Evolutionary conservation across 1,140 invertebrate species (phyloP), one percentile per base, ranked within the genome.

Genomic region (Mylabris phalerata): DNA sequence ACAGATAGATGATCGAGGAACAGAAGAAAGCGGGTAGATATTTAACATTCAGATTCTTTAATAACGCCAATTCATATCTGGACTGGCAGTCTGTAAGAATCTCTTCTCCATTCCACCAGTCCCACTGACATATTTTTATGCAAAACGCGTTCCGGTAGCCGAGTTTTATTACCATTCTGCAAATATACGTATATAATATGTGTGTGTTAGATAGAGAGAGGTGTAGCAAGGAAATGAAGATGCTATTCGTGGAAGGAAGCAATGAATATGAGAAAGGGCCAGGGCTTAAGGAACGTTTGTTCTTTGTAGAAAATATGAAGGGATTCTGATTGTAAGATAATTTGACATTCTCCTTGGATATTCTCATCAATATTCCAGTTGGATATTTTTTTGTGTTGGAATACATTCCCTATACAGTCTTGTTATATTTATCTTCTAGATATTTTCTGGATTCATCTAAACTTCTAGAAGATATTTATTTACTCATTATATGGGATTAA

Each of bases 121-220:
- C 67, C 59, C 59, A 5, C 60, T 4, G 64, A 70, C 70, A 71
- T 71, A 71, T 71, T 71, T 71, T 70, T 70, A 71, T 71, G 68
- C 70, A 67, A 70, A 71, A 67, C 68, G 62, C 67, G 70, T 71
- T 69, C 70, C 70, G 68, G 67, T 65, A 56, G 63, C 68, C 61
- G 66, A 67, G 67, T 70, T 71, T 71, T 71, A 71, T 71, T 71
- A 68, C 68, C 32, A 32, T 32, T 32, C 32, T 32, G 4, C 7
- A 19, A 19, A 32, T 32, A 32, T 32, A 66, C 48, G 57, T 58
- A 64, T 64, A 67, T 68, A 69, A 71, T 69, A 63, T 66, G 13
- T 25, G 42, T n/a, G 57, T 24, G 46, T 24, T 41, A 2, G 52
- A 50, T 10, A 46, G 45, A 46, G 46, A 55, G 4, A 32, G 32